Conservation (phyloP, 37 sponge, comb jelly and placozoan species). For the Hexactinellida sp. region DNA sequence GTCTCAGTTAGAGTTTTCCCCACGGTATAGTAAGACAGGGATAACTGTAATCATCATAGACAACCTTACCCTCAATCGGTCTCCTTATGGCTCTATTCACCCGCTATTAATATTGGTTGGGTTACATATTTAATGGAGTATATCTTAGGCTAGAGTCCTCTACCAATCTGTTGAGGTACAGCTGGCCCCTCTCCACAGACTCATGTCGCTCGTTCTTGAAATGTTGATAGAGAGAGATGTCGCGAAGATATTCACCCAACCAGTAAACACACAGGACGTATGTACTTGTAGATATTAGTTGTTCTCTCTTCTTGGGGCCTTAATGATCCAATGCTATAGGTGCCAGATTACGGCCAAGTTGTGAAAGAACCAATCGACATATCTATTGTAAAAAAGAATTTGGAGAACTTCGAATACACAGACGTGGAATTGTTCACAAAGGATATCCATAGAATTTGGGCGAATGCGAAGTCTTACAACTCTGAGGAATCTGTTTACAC, state of each 20-base stretch:
- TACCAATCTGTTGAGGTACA: constrained; percentile 47
- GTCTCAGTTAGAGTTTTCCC: neutral
- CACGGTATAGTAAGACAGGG: constrained; percentile 1
- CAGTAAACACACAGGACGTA: constrained; percentile 81
- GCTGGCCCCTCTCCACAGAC: constrained; percentile 44
- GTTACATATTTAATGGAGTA: neutral
- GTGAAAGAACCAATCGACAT: constrained; percentile 92
- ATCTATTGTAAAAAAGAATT: constrained; percentile 59
- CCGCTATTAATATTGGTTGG: neutral
- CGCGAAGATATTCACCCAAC: constrained; percentile 81
- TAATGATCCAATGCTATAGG: too few relatives aligned
- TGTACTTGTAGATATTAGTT: neutral
- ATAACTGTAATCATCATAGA: neutral
- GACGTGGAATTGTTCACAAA: constrained; percentile 66
- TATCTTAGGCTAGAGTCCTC: constrained; percentile 36
- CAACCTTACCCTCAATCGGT: neutral
- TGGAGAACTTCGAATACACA: constrained; percentile 49
- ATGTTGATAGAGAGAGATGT: constrained; percentile 55
- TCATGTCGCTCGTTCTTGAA: constrained; percentile 52
- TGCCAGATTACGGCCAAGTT: constrained; percentile 76
- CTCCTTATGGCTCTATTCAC: neutral
- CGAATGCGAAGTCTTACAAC: constrained; percentile 85
- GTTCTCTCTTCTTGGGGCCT: too few relatives aligned
- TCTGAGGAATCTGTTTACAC: constrained; percentile 75
- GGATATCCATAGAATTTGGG: constrained; percentile 74